These are phyloP conservation scores for Podocnemis expansa DNA, from an alignment of 2,113 vertebrate genomes.

Conservation along the genomic window DNA sequence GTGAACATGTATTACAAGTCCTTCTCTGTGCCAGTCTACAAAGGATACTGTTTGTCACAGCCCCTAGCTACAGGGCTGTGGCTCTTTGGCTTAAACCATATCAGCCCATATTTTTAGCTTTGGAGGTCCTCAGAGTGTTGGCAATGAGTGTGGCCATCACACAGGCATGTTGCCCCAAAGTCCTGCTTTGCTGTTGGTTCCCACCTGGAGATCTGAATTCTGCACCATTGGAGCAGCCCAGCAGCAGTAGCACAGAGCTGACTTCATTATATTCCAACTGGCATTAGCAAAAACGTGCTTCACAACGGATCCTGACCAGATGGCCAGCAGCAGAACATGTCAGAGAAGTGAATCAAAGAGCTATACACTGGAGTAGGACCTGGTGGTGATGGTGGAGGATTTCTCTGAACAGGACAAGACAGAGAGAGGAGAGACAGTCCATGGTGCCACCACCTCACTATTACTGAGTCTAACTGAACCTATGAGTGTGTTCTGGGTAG, in stretches of 20 bases:
- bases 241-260: neutral
- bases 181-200: neutral
- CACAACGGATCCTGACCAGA: neutral
- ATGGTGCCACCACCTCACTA: neutral
- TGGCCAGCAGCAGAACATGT: neutral
- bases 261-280: neutral
- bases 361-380: neutral
- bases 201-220: neutral
- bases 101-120: too few species aligned
- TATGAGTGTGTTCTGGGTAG: neutral
- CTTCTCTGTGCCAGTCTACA: too few species aligned
- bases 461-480: fast-evolving
- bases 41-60: too few species aligned
- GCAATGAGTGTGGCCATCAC: neutral
- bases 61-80: too few species aligned
- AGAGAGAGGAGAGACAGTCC: neutral
- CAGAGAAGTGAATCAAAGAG: neutral
- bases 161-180: neutral
- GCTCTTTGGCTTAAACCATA: too few species aligned
- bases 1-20: too few species aligned
- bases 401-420: neutral
- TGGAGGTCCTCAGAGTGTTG: too few species aligned
- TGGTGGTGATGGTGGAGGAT: neutral
- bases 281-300: neutral
- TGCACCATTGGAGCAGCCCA: neutral